Percentiles rank a stretch among this genome's conserved stretches.
Evolutionary conservation across 2,888 invertebrate genomes (phyloP).

Genomic region (Antitype chi): DNA sequence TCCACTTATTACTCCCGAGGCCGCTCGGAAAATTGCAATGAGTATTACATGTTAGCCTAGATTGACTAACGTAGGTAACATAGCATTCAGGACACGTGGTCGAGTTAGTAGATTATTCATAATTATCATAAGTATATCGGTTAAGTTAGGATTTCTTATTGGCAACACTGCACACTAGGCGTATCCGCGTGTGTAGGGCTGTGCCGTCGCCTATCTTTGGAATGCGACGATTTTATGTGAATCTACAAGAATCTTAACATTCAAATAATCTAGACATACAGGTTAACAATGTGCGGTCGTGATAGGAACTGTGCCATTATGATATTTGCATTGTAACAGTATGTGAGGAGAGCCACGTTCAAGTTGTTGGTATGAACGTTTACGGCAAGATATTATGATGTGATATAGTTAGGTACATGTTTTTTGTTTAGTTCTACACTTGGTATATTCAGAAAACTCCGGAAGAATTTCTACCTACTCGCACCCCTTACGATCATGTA

Average conservation of each 20-base stretch:
- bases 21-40: constrained; percentile 67
- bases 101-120: constrained; percentile 56
- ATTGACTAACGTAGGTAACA: constrained; percentile 54
- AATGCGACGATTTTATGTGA: constrained; percentile 41
- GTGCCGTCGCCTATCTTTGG: constrained; percentile 18
- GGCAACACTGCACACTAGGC: constrained; percentile 52
- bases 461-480: not conserved
- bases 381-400: not conserved
- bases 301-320: constrained; percentile 43
- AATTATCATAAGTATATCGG: constrained; percentile 54
- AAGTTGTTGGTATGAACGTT: not conserved
- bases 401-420: not conserved
- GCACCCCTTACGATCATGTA: not conserved
- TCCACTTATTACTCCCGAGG: constrained; percentile 64
- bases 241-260: constrained; percentile 38
- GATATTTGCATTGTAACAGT: constrained; percentile 46
- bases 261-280: constrained; percentile 34
- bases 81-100: constrained; percentile 63
- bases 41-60: constrained; percentile 61
- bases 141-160: constrained; percentile 49
- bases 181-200: constrained; percentile 55
- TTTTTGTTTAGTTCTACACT: constrained; percentile 4
- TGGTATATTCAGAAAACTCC: not conserved
- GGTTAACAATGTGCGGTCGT: constrained; percentile 41
- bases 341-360: constrained; percentile 2